These are phyloP conservation scores for Galeopterus variegatus DNA, from an alignment of 2,113 vertebrate species.

Conservation along the genomic window DNA sequence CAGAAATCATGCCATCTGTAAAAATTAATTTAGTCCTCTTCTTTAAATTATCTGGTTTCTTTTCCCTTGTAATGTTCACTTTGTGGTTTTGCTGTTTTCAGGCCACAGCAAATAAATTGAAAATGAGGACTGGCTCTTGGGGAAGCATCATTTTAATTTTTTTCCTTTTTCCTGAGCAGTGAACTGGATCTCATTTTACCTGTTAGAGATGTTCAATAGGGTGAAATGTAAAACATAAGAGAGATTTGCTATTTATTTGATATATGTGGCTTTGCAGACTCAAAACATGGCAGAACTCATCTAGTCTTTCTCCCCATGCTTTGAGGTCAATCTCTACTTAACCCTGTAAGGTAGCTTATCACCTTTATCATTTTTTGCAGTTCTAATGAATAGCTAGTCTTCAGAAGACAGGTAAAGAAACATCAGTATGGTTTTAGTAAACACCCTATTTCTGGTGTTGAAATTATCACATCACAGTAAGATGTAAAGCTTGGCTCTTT, in stretches of 20 bases:
- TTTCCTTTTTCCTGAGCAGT: neutral
- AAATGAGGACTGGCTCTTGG: slow-evolving; percentile 28
- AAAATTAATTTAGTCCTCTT: neutral
- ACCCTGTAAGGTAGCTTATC: neutral
- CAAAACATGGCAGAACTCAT: neutral
- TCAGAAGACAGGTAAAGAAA: slow-evolving; percentile 46
- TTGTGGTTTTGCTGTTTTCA: slow-evolving; percentile 40
- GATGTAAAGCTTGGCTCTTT: slow-evolving; percentile 26
- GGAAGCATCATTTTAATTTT: slow-evolving; percentile 45
- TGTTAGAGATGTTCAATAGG: neutral
- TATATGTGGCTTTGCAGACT: neutral
- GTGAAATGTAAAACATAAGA: neutral
- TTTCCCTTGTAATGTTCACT: slow-evolving; percentile 33
- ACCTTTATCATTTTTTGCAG: neutral
- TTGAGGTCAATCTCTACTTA: neutral
- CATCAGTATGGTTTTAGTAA: slow-evolving; percentile 13
- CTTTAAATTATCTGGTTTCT: neutral
- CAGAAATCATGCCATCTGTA: neutral
- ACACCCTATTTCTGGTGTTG: neutral
- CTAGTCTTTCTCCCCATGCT: neutral
- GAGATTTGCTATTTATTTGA: neutral
- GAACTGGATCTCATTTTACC: neutral
- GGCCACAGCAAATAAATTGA: slow-evolving; percentile 54
- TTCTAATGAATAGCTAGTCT: neutral
- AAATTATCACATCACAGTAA: neutral